These are phyloP conservation scores for Rallus crepitans DNA, from an alignment of 2,797 vertebrate species.

Conservation along the genomic window DNA sequence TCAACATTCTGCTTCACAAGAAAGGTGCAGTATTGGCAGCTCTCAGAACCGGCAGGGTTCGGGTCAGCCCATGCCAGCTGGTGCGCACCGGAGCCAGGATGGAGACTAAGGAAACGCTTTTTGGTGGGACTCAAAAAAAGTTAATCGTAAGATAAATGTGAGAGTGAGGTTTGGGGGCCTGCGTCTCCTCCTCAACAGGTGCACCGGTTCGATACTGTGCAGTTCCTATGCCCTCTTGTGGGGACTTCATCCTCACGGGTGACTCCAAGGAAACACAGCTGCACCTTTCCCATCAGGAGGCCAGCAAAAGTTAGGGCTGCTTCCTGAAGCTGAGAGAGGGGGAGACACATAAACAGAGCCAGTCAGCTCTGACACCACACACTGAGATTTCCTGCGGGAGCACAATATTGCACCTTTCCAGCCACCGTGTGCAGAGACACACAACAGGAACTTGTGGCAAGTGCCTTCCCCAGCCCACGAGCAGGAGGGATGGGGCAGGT, in stretches of 20 bases:
- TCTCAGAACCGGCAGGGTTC: not conserved
- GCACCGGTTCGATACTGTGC: not conserved
- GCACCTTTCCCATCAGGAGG: not conserved
- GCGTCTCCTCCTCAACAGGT: not conserved
- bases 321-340: not conserved
- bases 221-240: not conserved
- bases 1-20: not conserved
- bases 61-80: accelerated
- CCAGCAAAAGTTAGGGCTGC: not conserved
- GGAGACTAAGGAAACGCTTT: not conserved
- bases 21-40: constrained; percentile 33
- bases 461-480: accelerated
- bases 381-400: not conserved
- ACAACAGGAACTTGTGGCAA: accelerated
- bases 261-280: not conserved
- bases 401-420: constrained; percentile 35
- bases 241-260: not conserved
- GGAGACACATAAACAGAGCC: not conserved
- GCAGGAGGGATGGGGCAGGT: not conserved
- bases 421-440: not conserved
- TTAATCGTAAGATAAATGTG: not conserved
- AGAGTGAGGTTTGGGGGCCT: not conserved
- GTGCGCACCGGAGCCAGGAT: not conserved
- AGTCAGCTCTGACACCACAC: not conserved
- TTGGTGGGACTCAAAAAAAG: not conserved